phyloP scores from a whole-genome alignment of 2,113 vertebrate species.

The Clarias magur region DNA sequence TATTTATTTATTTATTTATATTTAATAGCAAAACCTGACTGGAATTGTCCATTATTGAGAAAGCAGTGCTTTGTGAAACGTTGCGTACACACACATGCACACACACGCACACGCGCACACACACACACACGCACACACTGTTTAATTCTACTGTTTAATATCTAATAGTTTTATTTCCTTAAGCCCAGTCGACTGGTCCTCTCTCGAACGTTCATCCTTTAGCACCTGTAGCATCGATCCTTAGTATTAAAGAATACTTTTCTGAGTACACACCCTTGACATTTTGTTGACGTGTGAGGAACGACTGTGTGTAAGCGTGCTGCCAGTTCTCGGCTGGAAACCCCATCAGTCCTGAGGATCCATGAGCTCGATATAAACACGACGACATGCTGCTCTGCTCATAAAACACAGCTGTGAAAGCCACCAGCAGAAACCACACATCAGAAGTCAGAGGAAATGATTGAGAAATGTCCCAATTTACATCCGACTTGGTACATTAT shows the following conservation, averaged over 20 bases:
- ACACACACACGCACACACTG: too few relatives aligned
- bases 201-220: not conserved
- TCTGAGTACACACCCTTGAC: not conserved
- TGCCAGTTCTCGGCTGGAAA: conserved; percentile 24
- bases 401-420: conserved; percentile 9
- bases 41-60: too few relatives aligned
- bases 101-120: too few relatives aligned
- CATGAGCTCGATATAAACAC: conserved; percentile 37
- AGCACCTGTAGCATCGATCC: not conserved
- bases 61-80: too few relatives aligned
- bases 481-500: not conserved
- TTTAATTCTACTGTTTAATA: too few relatives aligned
- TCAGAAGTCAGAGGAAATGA: too few relatives aligned
- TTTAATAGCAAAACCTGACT: too few relatives aligned
- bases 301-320: conserved; percentile 20
- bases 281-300: conserved; percentile 40
- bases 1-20: too few relatives aligned
- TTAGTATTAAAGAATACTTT: not conserved
- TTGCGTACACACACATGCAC: too few relatives aligned
- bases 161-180: not conserved
- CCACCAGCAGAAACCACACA: not conserved
- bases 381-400: conserved; percentile 28
- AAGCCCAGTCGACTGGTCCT: not conserved
- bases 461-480: not conserved
- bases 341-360: conserved; percentile 31